These are phyloP conservation scores for Sphaerodactylus townsendi DNA, from an alignment of 2,113 vertebrate species.

Conservation along the genomic window DNA sequence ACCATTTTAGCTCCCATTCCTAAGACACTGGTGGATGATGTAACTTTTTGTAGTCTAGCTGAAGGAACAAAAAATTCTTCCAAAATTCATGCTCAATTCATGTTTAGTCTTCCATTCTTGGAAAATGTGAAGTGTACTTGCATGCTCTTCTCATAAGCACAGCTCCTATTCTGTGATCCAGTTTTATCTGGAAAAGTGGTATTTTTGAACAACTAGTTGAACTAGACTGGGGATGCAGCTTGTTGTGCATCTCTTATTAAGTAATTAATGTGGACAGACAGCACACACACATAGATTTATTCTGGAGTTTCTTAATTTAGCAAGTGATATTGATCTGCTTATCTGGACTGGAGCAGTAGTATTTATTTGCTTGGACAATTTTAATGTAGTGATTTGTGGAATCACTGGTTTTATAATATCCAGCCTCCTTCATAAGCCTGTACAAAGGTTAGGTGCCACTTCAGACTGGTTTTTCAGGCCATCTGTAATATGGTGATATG, in stretches of 20 bases:
- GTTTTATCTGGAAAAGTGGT: not conserved
- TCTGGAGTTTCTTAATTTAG: not conserved
- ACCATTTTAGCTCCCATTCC: not conserved
- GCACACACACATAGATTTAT: not conserved
- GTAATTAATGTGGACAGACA: not conserved
- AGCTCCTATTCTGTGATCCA: not conserved
- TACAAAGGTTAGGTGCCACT: not conserved
- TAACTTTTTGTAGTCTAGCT: not conserved
- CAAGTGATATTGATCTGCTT: not conserved
- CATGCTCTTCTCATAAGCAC: not conserved
- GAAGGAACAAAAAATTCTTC: not conserved
- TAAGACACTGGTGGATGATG: not conserved
- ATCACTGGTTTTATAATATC: not conserved
- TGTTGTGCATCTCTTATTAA: not conserved
- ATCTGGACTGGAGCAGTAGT: not conserved
- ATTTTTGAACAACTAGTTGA: not conserved
- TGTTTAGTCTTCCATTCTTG: not conserved
- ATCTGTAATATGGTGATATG: not conserved
- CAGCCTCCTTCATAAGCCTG: not conserved
- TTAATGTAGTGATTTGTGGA: not conserved
- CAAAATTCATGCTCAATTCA: not conserved
- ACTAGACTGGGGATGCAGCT: not conserved
- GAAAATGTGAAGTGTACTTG: not conserved
- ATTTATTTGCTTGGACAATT: not conserved
- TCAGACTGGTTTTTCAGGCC: not conserved